Conservation (phyloP, 2,113 vertebrate species). For the Callipepla squamata region DNA sequence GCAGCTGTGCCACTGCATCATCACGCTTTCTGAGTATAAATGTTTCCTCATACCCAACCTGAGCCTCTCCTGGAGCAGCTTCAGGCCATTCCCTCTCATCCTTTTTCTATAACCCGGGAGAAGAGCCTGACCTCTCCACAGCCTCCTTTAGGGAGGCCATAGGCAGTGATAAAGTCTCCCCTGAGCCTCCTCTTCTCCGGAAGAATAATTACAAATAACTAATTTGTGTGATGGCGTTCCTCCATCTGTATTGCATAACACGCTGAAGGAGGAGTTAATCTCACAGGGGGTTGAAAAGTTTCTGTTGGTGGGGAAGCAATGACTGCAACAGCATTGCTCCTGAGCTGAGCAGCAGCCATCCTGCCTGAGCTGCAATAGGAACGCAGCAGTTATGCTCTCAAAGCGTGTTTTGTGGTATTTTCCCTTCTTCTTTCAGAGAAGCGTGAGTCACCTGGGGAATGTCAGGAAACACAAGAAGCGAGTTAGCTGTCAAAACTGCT, state of each 20-base stretch:
- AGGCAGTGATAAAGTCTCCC: too few relatives aligned
- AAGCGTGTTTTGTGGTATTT: background rate
- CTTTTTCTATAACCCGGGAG: too few relatives aligned
- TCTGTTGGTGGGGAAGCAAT: background rate
- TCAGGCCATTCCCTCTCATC: too few relatives aligned
- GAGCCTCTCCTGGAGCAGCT: too few relatives aligned
- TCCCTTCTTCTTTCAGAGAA: background rate
- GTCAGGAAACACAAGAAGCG: background rate
- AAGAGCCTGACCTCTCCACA: too few relatives aligned
- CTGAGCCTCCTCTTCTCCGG: too few relatives aligned
- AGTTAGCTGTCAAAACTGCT: conserved; percentile 29
- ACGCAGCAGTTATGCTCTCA: background rate
- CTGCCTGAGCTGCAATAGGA: background rate
- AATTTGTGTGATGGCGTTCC: background rate
- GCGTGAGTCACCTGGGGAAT: background rate
- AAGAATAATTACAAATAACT: too few relatives aligned
- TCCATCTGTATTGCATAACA: accelerated
- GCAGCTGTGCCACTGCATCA: too few relatives aligned
- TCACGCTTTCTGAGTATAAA: too few relatives aligned
- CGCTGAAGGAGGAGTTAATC: background rate
- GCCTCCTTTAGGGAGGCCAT: too few relatives aligned
- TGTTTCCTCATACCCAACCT: too few relatives aligned
- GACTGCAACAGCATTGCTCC: background rate
- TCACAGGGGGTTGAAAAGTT: accelerated
- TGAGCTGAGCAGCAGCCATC: accelerated